Conservation (phyloP, 2,888 invertebrate genomes). For the Cephonodes hylas region DNA sequence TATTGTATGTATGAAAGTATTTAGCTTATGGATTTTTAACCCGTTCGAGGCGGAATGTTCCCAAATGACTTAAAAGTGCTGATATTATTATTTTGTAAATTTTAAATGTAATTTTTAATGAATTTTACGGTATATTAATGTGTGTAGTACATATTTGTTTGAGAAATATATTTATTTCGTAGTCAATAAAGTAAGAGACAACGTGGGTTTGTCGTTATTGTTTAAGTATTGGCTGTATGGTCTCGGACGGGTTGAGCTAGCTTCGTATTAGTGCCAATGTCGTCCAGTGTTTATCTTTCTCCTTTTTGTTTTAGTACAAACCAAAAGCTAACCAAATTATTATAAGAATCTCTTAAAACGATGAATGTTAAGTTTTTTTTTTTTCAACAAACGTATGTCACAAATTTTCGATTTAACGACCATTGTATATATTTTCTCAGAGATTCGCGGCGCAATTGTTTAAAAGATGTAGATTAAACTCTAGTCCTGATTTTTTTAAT, state of each 20-base stretch:
- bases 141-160: not conserved
- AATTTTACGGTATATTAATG: not conserved
- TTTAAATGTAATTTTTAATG: not conserved
- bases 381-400: slow-evolving; percentile 43
- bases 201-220: slow-evolving; percentile 20
- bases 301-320: slow-evolving; percentile 52
- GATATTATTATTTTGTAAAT: slow-evolving; percentile 2
- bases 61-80: not conserved
- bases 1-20: slow-evolving; percentile 27
- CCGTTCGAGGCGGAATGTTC: slow-evolving; percentile 1
- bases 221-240: slow-evolving; percentile 31
- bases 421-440: slow-evolving; percentile 52
- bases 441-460: slow-evolving; percentile 72
- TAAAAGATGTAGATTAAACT: slow-evolving; percentile 52
- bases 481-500: slow-evolving; percentile 66
- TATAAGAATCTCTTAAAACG: slow-evolving; percentile 51
- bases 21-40: slow-evolving; percentile 17
- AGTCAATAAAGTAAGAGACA: not conserved
- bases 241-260: slow-evolving; percentile 47
- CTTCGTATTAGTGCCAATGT: slow-evolving; percentile 57
- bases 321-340: slow-evolving; percentile 64
- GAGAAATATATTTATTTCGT: not conserved
- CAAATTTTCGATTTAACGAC: slow-evolving; percentile 58
- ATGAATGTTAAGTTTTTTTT: slow-evolving; percentile 27
- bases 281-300: slow-evolving; percentile 49